These are phyloP conservation scores for Oryzias javanicus DNA, from an alignment of 2,113 vertebrate species.

Conservation along the genomic window DNA sequence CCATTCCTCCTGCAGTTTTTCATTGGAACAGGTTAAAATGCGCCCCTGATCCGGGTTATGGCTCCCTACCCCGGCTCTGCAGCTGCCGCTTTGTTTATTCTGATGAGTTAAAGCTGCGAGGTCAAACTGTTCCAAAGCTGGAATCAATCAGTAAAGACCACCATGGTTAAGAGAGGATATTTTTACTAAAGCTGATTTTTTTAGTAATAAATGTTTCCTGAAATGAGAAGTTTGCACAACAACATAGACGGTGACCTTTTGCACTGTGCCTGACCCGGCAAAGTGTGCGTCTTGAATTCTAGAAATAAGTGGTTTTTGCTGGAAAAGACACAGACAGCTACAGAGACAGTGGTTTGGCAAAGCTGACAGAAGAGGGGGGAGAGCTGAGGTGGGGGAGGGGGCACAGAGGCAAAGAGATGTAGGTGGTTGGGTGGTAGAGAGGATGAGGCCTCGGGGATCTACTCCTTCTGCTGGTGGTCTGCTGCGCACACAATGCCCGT, in stretches of 20 bases:
- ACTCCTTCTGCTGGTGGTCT: conserved; percentile 53
- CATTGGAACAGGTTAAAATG: conserved; percentile 29
- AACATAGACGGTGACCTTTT: conserved; percentile 42
- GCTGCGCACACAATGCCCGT: conserved; percentile 47
- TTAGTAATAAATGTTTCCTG: conserved; percentile 23
- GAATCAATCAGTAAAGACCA: conserved; percentile 7
- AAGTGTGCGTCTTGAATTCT: conserved; percentile 54
- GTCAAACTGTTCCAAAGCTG: conserved; percentile 9
- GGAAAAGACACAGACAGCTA: conserved; percentile 72
- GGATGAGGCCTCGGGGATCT: conserved; percentile 56
- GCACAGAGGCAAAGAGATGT: conserved; percentile 45
- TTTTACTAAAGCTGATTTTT: conserved; percentile 1
- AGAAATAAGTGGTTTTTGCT: conserved; percentile 69
- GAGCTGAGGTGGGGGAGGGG: conserved; percentile 21
- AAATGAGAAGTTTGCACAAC: conserved; percentile 9
- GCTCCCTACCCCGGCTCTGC: conserved; percentile 5
- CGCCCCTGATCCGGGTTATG: conserved; percentile 15
- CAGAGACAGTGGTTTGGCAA: conserved; percentile 88
- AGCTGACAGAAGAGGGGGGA: conserved; percentile 22
- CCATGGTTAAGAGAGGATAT: conserved; percentile 4
- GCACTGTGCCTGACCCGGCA: conserved; percentile 50
- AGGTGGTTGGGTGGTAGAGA: conserved; percentile 47
- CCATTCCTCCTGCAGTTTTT: conserved; percentile 16
- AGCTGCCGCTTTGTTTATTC: conserved; percentile 3
- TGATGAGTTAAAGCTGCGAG: conserved; percentile 11